A percentile compares a stretch with the other conserved stretches of the same genome.
Evolutionary conservation across 1,140 invertebrate genomes (phyloP).

Genomic region (Heliconius congener): DNA sequence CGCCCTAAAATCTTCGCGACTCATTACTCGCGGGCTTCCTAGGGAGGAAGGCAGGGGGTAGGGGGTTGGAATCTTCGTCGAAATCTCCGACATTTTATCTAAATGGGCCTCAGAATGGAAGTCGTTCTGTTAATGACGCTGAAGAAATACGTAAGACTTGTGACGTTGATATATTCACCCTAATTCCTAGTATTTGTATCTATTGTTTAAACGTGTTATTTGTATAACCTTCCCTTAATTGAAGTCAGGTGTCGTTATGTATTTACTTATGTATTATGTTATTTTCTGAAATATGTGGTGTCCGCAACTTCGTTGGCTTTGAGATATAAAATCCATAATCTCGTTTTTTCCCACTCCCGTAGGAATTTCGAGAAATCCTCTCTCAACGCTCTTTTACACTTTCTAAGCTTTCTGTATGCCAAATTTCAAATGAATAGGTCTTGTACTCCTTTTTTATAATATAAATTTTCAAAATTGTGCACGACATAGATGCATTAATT

Average conservation of each 20-base stretch:
- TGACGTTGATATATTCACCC: slow-evolving; percentile 56
- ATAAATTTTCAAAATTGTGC: too few species aligned
- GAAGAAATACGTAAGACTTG: slow-evolving; percentile 73
- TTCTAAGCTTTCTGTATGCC: too few species aligned
- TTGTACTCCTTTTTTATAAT: too few species aligned
- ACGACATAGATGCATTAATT: too few species aligned
- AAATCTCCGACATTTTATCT: slow-evolving; percentile 81
- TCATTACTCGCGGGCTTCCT: slow-evolving; percentile 67
- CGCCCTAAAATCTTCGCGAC: slow-evolving; percentile 77
- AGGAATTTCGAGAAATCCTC: too few species aligned
- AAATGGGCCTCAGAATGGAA: slow-evolving; percentile 77
- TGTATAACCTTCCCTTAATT: slow-evolving; percentile 23
- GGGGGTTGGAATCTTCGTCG: slow-evolving; percentile 63
- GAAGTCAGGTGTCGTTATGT: slow-evolving; percentile 31
- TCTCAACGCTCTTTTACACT: too few species aligned
- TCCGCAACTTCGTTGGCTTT: too few species aligned
- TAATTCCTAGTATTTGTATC: slow-evolving; percentile 26
- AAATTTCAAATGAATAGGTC: too few species aligned
- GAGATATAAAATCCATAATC: too few species aligned
- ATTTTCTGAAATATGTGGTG: neutral
- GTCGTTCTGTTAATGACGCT: slow-evolving; percentile 75
- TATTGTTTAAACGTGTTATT: slow-evolving; percentile 33
- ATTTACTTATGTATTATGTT: slow-evolving; percentile 5
- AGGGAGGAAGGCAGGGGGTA: slow-evolving; percentile 32
- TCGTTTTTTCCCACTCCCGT: too few species aligned